Conservation (phyloP, 1,140 invertebrate species). For the Ceratosolen solmsi region DNA sequence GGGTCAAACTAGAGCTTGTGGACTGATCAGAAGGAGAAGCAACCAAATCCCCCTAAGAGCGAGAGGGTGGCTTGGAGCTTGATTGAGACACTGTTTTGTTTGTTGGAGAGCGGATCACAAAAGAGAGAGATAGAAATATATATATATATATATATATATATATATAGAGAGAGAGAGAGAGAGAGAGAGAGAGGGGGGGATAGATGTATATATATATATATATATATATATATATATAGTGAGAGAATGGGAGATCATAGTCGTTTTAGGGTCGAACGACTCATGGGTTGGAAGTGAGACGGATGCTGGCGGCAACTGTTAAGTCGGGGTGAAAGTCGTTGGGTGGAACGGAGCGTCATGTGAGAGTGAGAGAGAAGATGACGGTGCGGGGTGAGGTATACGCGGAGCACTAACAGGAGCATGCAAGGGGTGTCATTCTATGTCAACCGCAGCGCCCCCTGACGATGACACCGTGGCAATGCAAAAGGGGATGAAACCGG, state of each 20-base stretch:
- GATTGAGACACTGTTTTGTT: slow-evolving; percentile 73
- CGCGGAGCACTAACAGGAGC: slow-evolving; percentile 25
- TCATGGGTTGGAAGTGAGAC: slow-evolving; percentile 25
- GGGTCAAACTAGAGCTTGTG: slow-evolving; percentile 64
- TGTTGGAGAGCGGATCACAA: slow-evolving; percentile 56
- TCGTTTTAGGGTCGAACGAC: slow-evolving; percentile 11
- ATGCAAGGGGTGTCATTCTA: slow-evolving; percentile 67
- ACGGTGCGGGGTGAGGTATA: slow-evolving; percentile 40
- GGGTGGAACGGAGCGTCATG: not conserved
- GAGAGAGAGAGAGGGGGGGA: slow-evolving; percentile 8
- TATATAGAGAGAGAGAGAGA: slow-evolving; percentile 26
- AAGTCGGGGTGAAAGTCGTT: slow-evolving; percentile 15
- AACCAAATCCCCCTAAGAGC: slow-evolving; percentile 33
- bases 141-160: too few relatives aligned
- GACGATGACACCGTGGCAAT: slow-evolving; percentile 71
- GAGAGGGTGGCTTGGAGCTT: slow-evolving; percentile 60
- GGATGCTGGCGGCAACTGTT: slow-evolving; percentile 42
- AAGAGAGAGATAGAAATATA: too few relatives aligned
- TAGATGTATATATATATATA: too few relatives aligned
- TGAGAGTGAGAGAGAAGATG: slow-evolving; percentile 43
- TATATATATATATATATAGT: too few relatives aligned
- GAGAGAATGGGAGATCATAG: slow-evolving; percentile 19
- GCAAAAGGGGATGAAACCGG: slow-evolving; percentile 71
- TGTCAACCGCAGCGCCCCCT: slow-evolving; percentile 73
- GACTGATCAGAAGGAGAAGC: slow-evolving; percentile 31